Base-by-base conservation (phyloP, 2,888 invertebrate genomes). In the Lamellibrachia satsuma region DNA sequence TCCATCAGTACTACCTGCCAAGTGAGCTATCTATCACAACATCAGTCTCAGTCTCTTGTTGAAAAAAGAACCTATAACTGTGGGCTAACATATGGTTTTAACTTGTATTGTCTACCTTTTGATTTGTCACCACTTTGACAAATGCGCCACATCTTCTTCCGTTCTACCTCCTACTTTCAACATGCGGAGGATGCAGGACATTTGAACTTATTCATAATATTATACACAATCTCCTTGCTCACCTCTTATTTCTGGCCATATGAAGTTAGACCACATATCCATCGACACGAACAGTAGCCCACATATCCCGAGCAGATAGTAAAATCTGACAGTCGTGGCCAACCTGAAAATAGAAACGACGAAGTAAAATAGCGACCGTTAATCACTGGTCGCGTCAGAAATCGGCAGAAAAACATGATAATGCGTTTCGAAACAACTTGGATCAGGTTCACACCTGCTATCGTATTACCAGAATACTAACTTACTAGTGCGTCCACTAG, bases 201-300 rank as follows among this genome's bases (percentile, higher is more conserved):
- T 75, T 11, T 75, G 1, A 75, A 6, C 22, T 11, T 22, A 4
- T n/a, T 75, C 15, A 15, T 22, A 11, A 75, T 75, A 75, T 22
- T 75, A 75, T 22, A n/a, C 75, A 75, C 15, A 3, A 55, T 9
- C n/a, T 22, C 75, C 15, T 22, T 22, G 75, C 75, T 75, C 22
- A 96, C 96, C 96, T 96, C 96, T 94, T 90, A 96, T 96, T 95
- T 96, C 96, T 93, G 96, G 96, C 96, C 96, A 96, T 90, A 96
- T 96, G 93, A 95, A 95, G 93, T 95, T 95, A 55, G 95, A 95
- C 96, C 96, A 96, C 55, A 96, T 96, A 92, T 96, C 95, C 91
- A 96, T 92, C 93, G 96, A 95, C 92, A 95, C 94, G 52, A 95
- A 51, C n/a, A 95, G 94, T 92, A 95, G 90, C 52, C 93, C 93